Evolutionary conservation across 2,113 vertebrate genomes (phyloP).

Genomic region (Brachyistius frenatus): DNA sequence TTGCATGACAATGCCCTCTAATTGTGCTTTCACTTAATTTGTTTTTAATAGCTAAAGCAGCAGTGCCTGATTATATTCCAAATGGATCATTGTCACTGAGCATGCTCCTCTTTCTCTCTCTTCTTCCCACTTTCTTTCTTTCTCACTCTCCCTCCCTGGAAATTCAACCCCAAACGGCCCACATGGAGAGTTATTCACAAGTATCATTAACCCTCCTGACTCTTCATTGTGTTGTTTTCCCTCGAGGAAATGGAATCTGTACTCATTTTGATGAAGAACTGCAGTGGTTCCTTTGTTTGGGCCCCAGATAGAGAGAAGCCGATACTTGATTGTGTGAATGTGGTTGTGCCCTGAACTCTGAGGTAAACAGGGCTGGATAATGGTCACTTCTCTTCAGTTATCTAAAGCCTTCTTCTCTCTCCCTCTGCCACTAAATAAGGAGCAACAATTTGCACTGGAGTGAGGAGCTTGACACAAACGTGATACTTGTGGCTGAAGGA

Average conservation of each 20-base stretch:
- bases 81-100: conserved; percentile 81
- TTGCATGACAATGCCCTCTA: conserved; percentile 81
- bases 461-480: conserved; percentile 39
- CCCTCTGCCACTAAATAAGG: conserved; percentile 40
- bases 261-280: conserved; percentile 78
- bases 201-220: conserved; percentile 88
- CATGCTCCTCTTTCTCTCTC: conserved; percentile 20
- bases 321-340: conserved; percentile 76
- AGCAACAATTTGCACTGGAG: conserved; percentile 40
- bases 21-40: conserved; percentile 81
- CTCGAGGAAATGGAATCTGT: conserved; percentile 80
- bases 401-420: conserved; percentile 31
- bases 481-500: conserved; percentile 31
- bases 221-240: conserved; percentile 84
- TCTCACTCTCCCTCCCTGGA: conserved; percentile 51
- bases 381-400: conserved; percentile 49
- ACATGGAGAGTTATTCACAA: conserved; percentile 86
- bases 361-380: conserved; percentile 73
- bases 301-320: conserved; percentile 59
- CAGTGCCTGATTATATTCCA: conserved; percentile 83
- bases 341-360: conserved; percentile 60
- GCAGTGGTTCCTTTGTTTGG: conserved; percentile 79
- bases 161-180: conserved; percentile 81
- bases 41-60: conserved; percentile 85
- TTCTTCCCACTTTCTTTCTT: neutral